These are phyloP conservation scores for Campylomormyrus numenius DNA, from an alignment of 2,113 vertebrate genomes.

Conservation along the genomic window DNA sequence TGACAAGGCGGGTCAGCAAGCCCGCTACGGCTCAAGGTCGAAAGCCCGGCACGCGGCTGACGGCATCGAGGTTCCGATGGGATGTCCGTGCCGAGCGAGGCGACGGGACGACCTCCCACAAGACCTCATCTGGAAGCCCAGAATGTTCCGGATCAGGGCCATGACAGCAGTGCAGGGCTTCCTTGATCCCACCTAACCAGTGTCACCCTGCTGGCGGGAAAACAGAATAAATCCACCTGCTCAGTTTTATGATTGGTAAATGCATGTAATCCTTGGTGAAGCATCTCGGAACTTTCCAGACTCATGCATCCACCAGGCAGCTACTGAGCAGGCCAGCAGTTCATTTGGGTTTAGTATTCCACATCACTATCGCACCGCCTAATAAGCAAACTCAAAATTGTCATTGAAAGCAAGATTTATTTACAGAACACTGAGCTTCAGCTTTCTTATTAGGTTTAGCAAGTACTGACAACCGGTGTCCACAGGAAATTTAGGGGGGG, in stretches of 20 bases:
- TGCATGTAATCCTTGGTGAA: conserved; percentile 26
- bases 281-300: not conserved
- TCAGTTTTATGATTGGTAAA: conserved; percentile 30
- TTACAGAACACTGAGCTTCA: not conserved
- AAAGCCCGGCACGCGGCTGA: not conserved
- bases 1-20: not conserved
- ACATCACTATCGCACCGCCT: not conserved
- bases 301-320: not conserved
- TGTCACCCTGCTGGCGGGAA: conserved; percentile 34
- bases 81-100: not conserved
- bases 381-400: not conserved
- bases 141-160: not conserved
- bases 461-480: not conserved
- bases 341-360: conserved; percentile 21
- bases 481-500: not conserved
- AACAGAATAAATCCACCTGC: conserved; percentile 40
- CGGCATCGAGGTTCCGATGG: not conserved
- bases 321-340: conserved; percentile 1
- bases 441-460: not conserved
- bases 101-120: not conserved
- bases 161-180: not conserved
- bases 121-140: not conserved
- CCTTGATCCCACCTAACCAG: conserved; percentile 35
- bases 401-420: not conserved
- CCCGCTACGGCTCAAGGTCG: not conserved